Percentiles rank a stretch among this genome's conserved stretches.
Conservation (phyloP, 2,797 vertebrate genomes). For the Hirundo rustica region DNA sequence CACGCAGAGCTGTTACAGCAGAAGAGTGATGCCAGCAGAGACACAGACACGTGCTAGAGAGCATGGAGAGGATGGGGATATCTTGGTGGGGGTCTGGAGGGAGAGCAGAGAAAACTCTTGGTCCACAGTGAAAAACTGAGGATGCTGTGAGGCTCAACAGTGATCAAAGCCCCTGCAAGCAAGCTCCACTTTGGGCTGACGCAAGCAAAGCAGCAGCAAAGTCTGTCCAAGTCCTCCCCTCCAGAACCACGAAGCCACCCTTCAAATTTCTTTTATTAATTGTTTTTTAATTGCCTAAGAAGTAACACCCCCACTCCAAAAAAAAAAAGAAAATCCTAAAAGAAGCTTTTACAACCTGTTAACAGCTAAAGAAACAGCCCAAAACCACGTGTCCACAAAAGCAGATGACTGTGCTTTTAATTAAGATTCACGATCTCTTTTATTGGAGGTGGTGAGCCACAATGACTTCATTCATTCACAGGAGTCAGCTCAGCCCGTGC, state of each 20-base stretch:
- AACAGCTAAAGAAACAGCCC: constrained; percentile 69
- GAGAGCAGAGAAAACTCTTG: neutral
- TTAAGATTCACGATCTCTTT: constrained; percentile 66
- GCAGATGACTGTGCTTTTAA: constrained; percentile 67
- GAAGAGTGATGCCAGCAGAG: neutral
- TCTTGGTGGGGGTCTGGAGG: neutral
- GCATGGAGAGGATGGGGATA: neutral
- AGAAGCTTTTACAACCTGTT: constrained; percentile 66
- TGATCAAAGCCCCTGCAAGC: neutral
- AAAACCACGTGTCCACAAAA: constrained; percentile 64
- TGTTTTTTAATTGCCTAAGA: neutral
- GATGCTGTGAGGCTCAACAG: neutral
- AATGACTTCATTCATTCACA: constrained; percentile 62
- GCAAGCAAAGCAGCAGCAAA: neutral
- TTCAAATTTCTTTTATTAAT: neutral
- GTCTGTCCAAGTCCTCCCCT: neutral
- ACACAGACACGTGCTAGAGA: neutral
- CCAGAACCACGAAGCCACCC: neutral
- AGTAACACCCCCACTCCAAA: neutral
- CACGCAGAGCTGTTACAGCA: rapidly evolving
- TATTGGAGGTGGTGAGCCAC: constrained; percentile 11
- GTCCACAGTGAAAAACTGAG: neutral
- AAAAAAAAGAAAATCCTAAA: neutral
- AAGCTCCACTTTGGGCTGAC: neutral
- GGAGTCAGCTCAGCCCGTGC: neutral